These are phyloP conservation scores for Antheraea assamensis DNA, from an alignment of 2,888 invertebrate species.

Conservation along the genomic window DNA sequence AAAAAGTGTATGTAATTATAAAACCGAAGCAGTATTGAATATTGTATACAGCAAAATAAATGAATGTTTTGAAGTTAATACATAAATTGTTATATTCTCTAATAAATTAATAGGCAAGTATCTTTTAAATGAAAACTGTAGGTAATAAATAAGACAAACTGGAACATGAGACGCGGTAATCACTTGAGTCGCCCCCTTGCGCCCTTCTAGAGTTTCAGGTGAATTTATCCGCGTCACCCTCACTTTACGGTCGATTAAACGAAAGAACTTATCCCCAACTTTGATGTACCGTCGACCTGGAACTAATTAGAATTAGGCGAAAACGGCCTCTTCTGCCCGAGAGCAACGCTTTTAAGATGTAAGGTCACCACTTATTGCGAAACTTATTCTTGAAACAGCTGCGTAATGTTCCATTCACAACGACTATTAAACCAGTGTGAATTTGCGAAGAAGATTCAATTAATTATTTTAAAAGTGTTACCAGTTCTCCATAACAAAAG, in stretches of 20 bases:
- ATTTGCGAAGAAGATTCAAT: slow-evolving; percentile 1
- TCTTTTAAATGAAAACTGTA: slow-evolving; percentile 15
- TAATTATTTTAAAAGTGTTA: neutral
- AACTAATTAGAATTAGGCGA: slow-evolving; percentile 74
- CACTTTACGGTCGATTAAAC: slow-evolving; percentile 73
- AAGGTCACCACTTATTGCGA: slow-evolving; percentile 20
- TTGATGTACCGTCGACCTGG: slow-evolving; percentile 69
- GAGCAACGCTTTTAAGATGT: slow-evolving; percentile 24
- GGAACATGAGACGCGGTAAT: slow-evolving; percentile 40
- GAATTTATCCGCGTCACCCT: slow-evolving; percentile 50
- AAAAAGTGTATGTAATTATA: no score
- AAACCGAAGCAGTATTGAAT: no score
- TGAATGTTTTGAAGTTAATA: neutral
- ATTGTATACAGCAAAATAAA: neutral
- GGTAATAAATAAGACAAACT: slow-evolving; percentile 39
- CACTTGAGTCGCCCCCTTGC: slow-evolving; percentile 29
- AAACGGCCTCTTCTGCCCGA: slow-evolving; percentile 48
- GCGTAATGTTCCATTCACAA: slow-evolving; percentile 18
- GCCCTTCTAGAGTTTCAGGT: slow-evolving; percentile 47
- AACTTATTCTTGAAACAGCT: slow-evolving; percentile 17
- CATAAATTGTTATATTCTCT: neutral
- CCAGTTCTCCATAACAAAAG: neutral
- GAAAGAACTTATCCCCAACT: slow-evolving; percentile 67
- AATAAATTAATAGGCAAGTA: neutral
- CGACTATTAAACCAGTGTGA: slow-evolving; percentile 7